Percentiles rank a stretch among this genome's conserved stretches.
These are phyloP conservation scores for Bryconaethiops microstoma DNA, from an alignment of 2,797 vertebrate species.

Conservation along the genomic window DNA sequence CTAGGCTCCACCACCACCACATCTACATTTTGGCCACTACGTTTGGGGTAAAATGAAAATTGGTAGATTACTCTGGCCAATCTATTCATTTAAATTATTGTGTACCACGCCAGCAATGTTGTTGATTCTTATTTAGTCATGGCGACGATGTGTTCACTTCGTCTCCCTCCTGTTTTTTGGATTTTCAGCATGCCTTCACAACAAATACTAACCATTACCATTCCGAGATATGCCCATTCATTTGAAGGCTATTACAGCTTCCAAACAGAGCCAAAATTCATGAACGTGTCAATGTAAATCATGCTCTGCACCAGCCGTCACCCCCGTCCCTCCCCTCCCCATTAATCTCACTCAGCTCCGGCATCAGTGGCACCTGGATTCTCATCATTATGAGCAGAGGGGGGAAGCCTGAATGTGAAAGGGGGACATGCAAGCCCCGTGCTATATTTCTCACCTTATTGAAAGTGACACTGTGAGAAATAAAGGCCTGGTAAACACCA, in stretches of 20 bases:
- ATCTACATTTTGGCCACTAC: background rate
- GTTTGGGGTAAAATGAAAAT: background rate
- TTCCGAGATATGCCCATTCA: conserved; percentile 37
- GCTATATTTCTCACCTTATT: conserved; percentile 65
- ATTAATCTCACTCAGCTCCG: conserved; percentile 65
- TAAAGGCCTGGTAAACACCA: conserved; percentile 55
- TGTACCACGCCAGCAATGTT: conserved; percentile 25
- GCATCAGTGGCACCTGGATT: conserved; percentile 49
- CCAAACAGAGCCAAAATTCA: conserved; percentile 51
- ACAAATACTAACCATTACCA: conserved; percentile 43
- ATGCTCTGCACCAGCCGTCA: conserved; percentile 53
- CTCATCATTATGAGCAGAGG: conserved; percentile 46
- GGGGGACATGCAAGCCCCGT: conserved; percentile 34
- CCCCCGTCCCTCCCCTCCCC: conserved; percentile 54
- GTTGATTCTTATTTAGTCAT: conserved; percentile 27
- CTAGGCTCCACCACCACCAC: no score
- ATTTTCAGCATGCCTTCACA: conserved; percentile 32
- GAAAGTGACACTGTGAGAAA: conserved; percentile 65
- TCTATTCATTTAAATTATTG: background rate
- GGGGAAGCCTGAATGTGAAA: conserved; percentile 49
- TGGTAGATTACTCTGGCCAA: background rate
- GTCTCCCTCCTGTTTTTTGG: conserved; percentile 11
- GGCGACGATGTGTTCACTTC: conserved; percentile 33
- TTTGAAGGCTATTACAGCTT: conserved; percentile 50
- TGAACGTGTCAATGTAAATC: conserved; percentile 59